Percentiles rank a stretch among this genome's conserved stretches.
Conservation (phyloP, 2,888 invertebrate genomes). For the Pseudococcus jackbeardsleyi region DNA sequence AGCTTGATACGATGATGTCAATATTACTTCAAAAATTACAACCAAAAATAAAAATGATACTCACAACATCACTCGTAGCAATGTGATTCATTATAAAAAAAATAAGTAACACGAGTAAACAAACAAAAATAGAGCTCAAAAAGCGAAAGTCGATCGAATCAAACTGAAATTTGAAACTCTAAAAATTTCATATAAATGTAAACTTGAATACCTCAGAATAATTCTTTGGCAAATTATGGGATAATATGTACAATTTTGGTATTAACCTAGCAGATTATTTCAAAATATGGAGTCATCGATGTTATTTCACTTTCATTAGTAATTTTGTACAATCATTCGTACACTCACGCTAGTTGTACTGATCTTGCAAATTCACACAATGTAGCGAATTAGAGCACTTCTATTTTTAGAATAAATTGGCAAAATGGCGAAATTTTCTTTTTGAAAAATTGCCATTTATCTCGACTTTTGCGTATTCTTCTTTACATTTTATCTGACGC, state of each 20-base stretch:
- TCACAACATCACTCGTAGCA: constrained; percentile 1
- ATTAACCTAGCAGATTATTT: constrained; percentile 11
- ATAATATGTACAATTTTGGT: neutral
- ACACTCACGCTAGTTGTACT: constrained; percentile 8
- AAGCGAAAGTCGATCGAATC: constrained; percentile 14
- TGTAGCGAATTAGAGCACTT: neutral
- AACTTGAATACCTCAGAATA: neutral
- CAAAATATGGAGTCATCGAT: constrained; percentile 51
- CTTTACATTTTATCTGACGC: neutral
- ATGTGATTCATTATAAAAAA: constrained; percentile 31
- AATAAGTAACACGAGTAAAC: neutral
- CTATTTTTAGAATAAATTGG: neutral
- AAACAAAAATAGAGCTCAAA: neutral
- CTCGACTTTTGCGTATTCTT: neutral
- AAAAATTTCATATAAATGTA: neutral
- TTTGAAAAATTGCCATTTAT: neutral
- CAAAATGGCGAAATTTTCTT: constrained; percentile 2
- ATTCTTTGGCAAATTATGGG: neutral
- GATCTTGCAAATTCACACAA: neutral
- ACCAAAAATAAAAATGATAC: constrained; percentile 3
- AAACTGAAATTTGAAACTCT: neutral
- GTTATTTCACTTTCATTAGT: neutral
- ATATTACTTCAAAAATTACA: neutral
- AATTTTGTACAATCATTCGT: neutral
- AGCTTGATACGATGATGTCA: neutral